Evolutionary conservation across 2,113 vertebrate species (phyloP), one percentile per base, ranked within the genome.

Genomic region (Lepisosteus osseus): DNA sequence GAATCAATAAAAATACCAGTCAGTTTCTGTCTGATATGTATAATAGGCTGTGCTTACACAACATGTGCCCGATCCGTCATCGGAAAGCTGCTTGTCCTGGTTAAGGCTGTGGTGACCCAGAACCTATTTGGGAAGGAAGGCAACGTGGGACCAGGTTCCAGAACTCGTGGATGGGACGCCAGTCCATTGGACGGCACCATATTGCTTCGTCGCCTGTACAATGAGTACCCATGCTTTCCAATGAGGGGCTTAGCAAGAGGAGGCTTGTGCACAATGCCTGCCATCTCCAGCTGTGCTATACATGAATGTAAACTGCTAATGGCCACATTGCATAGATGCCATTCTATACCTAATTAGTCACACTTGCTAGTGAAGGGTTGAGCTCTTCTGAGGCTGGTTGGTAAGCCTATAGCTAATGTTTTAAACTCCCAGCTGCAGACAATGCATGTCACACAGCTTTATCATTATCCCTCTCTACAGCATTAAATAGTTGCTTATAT

Each of bases 251-350:
- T 67, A 77, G 70, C 64, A 82, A 78, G 45, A 11, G 67, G 62
- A 55, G 73, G 84, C 77, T 65, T 47, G 29, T 29, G 41, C 76
- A 89, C 88, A 89, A 90, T 86, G 86, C 78, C 80, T 90, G 86
- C 84, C 85, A 85, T 73, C 81, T 77, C 87, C 86, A 41, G 86
- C 89, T 89, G 86, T 79, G 87, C 79, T 79, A 83, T 83, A 78
- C 83, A 86, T 85, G 85, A 85, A 78, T 78, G 83, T 78, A 84
- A 87, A 88, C 80, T 83, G 79, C 86, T 67, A 89, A 84, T 79
- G 66, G 78, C 66, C 66, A 71, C 41, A 70, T 57, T 66, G 65
- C 76, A 72, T 63, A 74, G 68, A 72, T 66, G 67, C 65, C 73
- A 69, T 75, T 79, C 78, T 75, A 64, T 69, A 64, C 57, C 15